A percentile compares a stretch with the other conserved stretches of the same genome.
phyloP scores from a whole-genome alignment of 2,888 invertebrate genomes.

The Cosmia pyralina region DNA sequence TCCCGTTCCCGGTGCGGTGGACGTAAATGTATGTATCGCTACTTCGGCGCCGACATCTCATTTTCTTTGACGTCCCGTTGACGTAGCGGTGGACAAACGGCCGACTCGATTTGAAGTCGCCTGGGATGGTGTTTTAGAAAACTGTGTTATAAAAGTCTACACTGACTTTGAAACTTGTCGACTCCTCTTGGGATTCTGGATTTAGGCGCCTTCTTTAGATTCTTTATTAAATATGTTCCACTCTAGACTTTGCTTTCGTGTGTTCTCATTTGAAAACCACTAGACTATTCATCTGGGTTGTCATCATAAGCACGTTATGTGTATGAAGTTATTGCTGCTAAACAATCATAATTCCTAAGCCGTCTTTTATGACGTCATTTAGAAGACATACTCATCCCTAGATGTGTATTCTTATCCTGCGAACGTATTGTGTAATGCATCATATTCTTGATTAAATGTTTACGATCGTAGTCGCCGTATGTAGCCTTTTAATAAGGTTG shows the following conservation, averaged over 20 bases:
- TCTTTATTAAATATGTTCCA: slow-evolving; percentile 10
- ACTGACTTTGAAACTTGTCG: slow-evolving; percentile 41
- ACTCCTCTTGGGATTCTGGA: slow-evolving; percentile 30
- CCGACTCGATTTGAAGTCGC: slow-evolving; percentile 17
- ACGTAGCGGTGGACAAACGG: too few species aligned
- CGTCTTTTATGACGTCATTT: slow-evolving; percentile 43
- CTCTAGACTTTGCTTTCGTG: slow-evolving; percentile 1
- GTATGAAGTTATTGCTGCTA: slow-evolving; percentile 1
- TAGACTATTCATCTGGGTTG: neutral
- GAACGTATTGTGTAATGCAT: slow-evolving; percentile 39
- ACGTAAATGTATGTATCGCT: too few species aligned
- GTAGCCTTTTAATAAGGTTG: slow-evolving; percentile 62
- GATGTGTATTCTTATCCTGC: slow-evolving; percentile 36
- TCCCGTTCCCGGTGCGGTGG: too few species aligned
- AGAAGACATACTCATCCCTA: slow-evolving; percentile 5
- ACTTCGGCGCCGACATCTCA: too few species aligned
- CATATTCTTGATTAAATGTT: slow-evolving; percentile 66
- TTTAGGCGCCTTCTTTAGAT: slow-evolving; percentile 18
- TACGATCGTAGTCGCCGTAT: slow-evolving; percentile 60
- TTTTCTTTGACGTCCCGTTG: too few species aligned
- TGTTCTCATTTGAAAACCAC: neutral
- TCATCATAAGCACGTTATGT: slow-evolving; percentile 19
- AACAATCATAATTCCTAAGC: slow-evolving; percentile 22
- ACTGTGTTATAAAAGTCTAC: slow-evolving; percentile 36
- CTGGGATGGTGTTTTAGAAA: slow-evolving; percentile 36